These are phyloP conservation scores for Alfaro cultratus DNA, from an alignment of 2,797 vertebrate genomes.

Conservation along the genomic window DNA sequence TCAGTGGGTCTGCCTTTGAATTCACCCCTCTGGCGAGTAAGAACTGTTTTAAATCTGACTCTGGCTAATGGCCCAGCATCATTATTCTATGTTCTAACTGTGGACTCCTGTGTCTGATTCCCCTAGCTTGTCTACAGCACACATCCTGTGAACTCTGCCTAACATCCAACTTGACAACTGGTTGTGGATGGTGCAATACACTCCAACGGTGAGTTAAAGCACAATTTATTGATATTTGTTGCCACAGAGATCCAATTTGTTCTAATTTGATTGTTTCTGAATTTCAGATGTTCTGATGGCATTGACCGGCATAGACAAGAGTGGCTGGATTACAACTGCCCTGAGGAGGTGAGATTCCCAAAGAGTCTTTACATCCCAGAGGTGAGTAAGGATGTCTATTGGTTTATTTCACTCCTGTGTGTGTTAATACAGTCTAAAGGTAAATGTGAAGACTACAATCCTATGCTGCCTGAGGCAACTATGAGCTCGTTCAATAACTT, in stretches of 20 bases:
- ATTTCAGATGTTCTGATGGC: conserved; percentile 91
- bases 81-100: not conserved
- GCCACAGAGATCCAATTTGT: not conserved
- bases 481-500: conserved; percentile 67
- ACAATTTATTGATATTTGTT: not conserved
- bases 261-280: conserved; percentile 35
- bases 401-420: conserved; percentile 18
- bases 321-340: conserved; percentile 92
- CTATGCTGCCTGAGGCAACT: conserved; percentile 68
- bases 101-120: conserved; percentile 18
- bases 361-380: not conserved
- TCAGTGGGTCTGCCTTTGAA: conserved; percentile 85
- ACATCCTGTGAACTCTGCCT: conserved; percentile 86
- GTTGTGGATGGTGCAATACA: conserved; percentile 95
- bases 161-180: conserved; percentile 84
- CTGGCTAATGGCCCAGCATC: not conserved
- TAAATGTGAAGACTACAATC: conserved; percentile 85
- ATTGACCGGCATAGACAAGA: conserved; percentile 93
- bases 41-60: conserved; percentile 47
- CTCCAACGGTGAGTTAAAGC: conserved; percentile 86
- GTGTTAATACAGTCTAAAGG: conserved; percentile 78
- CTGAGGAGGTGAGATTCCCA: conserved; percentile 84
- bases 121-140: conserved; percentile 91
- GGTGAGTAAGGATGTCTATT: not conserved
- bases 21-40: conserved; percentile 93